These are phyloP conservation scores for Tapera naevia DNA, from an alignment of 2,797 vertebrate species.

Conservation along the genomic window DNA sequence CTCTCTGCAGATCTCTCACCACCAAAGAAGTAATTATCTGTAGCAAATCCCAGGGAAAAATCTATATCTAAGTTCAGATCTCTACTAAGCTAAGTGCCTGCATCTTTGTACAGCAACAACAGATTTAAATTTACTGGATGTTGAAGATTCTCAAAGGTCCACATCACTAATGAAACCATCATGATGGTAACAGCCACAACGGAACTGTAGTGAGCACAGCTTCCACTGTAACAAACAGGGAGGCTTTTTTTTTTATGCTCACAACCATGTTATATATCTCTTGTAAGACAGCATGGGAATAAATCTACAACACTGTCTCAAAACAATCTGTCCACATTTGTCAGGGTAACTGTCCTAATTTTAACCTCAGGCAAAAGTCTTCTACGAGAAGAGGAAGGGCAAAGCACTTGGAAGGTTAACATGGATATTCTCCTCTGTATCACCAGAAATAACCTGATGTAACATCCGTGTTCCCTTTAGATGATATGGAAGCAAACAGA, in stretches of 20 bases:
- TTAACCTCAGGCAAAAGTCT: background rate
- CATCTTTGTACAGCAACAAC: background rate
- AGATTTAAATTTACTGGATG: background rate
- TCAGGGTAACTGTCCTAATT: background rate
- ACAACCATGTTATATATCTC: background rate
- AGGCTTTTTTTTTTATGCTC: background rate
- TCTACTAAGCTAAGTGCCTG: background rate
- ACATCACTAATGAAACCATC: background rate
- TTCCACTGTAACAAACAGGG: background rate
- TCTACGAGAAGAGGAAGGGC: background rate
- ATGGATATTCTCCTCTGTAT: fast-evolving
- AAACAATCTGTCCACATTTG: background rate
- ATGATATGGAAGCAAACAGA: background rate
- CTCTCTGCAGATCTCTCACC: background rate
- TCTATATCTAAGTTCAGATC: background rate
- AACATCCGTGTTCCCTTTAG: background rate
- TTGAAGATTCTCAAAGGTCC: background rate
- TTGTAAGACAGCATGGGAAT: background rate
- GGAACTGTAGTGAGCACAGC: background rate
- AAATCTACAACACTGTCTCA: background rate
- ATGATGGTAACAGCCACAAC: background rate
- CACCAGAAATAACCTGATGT: background rate
- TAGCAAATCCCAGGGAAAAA: background rate
- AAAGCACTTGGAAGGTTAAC: background rate
- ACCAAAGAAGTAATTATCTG: background rate